Conservation (phyloP, 2,888 invertebrate species). For the Ennomos fuscantarius region DNA sequence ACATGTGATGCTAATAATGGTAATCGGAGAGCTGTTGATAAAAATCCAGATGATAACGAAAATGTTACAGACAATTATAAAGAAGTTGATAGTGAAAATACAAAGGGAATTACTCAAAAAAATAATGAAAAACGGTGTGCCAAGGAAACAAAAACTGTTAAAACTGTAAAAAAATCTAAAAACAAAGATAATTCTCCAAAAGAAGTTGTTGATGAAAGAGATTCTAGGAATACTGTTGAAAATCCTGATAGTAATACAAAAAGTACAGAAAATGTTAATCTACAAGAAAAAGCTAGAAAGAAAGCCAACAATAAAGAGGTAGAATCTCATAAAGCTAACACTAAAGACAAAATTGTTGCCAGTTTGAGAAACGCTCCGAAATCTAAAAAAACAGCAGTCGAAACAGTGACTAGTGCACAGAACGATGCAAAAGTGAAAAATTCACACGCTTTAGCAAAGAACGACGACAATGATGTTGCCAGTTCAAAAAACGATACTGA, state of each 20-base stretch:
- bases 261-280: constrained; percentile 12
- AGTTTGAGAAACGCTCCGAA: constrained; percentile 18
- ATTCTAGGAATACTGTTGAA: background rate
- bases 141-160: background rate
- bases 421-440: constrained; percentile 16
- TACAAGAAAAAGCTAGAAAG: constrained; percentile 20
- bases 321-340: constrained; percentile 15
- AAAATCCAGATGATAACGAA: background rate
- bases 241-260: constrained; percentile 15
- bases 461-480: background rate
- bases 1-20: constrained; percentile 1
- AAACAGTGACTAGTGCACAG: constrained; percentile 8
- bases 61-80: constrained; percentile 17
- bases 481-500: constrained; percentile 5
- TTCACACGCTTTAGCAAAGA: constrained; percentile 15
- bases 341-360: constrained; percentile 22
- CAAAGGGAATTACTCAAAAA: background rate
- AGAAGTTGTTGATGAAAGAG: constrained; percentile 11
- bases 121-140: constrained; percentile 5
- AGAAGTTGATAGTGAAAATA: constrained; percentile 22
- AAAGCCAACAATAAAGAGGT: constrained; percentile 13
- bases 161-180: constrained; percentile 7
- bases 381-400: constrained; percentile 21
- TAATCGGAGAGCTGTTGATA: background rate
- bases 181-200: constrained; percentile 28